Evolutionary conservation across 53 echinoderm and acorn worm species (phyloP), one percentile per base, ranked within the genome.

Genomic region (Astropecten irregularis): DNA sequence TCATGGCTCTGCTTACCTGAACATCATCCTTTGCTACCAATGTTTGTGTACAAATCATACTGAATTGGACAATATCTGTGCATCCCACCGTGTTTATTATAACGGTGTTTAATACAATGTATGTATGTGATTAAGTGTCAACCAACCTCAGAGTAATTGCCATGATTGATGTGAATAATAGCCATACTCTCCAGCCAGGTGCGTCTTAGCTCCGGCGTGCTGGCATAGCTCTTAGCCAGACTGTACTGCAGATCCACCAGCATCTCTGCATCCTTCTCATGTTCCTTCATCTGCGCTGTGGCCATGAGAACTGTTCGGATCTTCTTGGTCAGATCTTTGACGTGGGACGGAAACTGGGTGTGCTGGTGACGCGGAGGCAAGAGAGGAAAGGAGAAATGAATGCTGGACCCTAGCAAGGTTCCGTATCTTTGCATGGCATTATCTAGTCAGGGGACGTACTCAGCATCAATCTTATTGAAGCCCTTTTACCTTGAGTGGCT

Each of bases 131-230:
- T n/a, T n/a, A n/a, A n/a, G n/a, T n/a, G n/a, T n/a, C n/a, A n/a
- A 42, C 42, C 42, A 73, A 99, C 99, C 99, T 99, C 99, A 19
- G 99, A 99, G 58, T 92, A 95, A 65, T 99, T 95, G 73, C 94
- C 86, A 49, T 99, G 88, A 46, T 91, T 90, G 67, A 92, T 94
- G 63, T 99, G 99, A 54, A 95, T 99, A 42, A 70, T 72, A 3
- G 99, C 99, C 99, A 99, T 99, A 37, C 99, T 99, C 34, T 99
- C 99, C 32, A 99, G 81, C 99, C 99, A 99, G 21, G 99, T 99
- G 28, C 92, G 85, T 16, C 99, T 82, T 3, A 99, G 82, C 71
- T 99, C 99, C 29, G 99, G 99, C 23, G 99, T 99, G 42, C 90
- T 92, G 58, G 99, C 92, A 55, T 99, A 99, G 11, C 94, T 95